A percentile compares a stretch with the other conserved stretches of the same genome.
Conservation (phyloP, 2,888 invertebrate genomes). For the Torymus texanus region DNA sequence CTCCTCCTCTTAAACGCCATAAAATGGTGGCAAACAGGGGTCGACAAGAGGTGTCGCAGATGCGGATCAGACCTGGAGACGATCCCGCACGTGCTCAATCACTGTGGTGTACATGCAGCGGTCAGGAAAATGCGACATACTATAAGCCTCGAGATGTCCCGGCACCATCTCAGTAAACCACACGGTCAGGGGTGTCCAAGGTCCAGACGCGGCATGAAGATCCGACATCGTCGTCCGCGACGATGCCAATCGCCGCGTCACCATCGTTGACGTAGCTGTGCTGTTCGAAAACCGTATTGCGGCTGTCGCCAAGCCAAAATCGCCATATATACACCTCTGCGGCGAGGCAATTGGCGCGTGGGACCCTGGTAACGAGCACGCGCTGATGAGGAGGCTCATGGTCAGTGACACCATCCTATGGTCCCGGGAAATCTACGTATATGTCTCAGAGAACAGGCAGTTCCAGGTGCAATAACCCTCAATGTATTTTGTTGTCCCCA, state of each 20-base stretch:
- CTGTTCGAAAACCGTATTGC: slow-evolving; percentile 64
- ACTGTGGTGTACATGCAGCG: no score
- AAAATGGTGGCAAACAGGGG: no score
- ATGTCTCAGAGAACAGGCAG: slow-evolving; percentile 63
- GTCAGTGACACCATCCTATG: slow-evolving; percentile 63
- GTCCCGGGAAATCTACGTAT: slow-evolving; percentile 68
- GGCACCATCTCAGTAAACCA: no score
- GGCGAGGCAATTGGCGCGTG: slow-evolving; percentile 56
- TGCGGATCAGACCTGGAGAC: no score
- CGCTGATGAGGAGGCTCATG: slow-evolving; percentile 62
- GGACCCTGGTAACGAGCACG: slow-evolving; percentile 49
- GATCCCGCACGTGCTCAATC: no score
- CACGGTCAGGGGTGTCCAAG: slow-evolving; percentile 17
- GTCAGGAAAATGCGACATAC: no score
- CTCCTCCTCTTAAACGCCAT: no score
- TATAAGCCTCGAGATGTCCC: no score
- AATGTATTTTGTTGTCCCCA: no score
- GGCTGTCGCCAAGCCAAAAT: slow-evolving; percentile 60
- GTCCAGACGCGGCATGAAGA: slow-evolving; percentile 38
- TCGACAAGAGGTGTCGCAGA: no score
- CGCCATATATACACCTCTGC: slow-evolving; percentile 59
- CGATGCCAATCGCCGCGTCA: slow-evolving; percentile 56
- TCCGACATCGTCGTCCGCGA: slow-evolving; percentile 60
- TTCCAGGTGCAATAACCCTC: slow-evolving; percentile 33
- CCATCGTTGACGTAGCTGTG: slow-evolving; percentile 65